Evolutionary conservation across 2,113 vertebrate species (phyloP).

Genomic region (Syngnathoides biaculeatus): DNA sequence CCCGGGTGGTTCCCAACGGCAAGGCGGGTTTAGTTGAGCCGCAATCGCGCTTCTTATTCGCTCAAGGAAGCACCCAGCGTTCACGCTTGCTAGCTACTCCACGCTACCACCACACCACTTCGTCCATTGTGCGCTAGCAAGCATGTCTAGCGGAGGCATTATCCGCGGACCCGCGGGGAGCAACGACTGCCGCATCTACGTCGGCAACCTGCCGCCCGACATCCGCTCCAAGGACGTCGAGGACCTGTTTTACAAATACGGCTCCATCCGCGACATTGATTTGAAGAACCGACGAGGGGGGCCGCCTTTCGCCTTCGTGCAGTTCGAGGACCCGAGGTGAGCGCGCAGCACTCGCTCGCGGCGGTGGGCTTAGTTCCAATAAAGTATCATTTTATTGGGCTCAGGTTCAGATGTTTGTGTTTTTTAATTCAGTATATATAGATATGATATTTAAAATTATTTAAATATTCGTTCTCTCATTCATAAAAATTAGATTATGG

Average conservation of each 20-base stretch:
- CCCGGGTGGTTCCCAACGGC: not conserved
- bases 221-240: constrained; percentile 87
- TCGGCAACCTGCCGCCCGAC: constrained; percentile 86
- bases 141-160: constrained; percentile 86
- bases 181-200: constrained; percentile 91
- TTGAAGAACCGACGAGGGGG: constrained; percentile 87
- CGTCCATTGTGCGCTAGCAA: constrained; percentile 21
- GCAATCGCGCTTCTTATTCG: not conserved
- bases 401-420: not conserved
- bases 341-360: not conserved
- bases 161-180: constrained; percentile 91
- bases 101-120: constrained; percentile 18
- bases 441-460: no score
- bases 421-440: no score
- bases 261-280: constrained; percentile 85
- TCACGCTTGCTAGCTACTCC: not conserved
- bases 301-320: constrained; percentile 83
- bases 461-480: not conserved
- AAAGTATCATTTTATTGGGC: not conserved
- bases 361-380: not conserved
- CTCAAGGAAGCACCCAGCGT: not conserved
- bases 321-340: constrained; percentile 80
- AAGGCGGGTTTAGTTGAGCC: not conserved
- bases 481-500: not conserved
- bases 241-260: constrained; percentile 88